These are phyloP conservation scores for Beris morrisii DNA, from an alignment of 2,888 invertebrate species.

Conservation along the genomic window DNA sequence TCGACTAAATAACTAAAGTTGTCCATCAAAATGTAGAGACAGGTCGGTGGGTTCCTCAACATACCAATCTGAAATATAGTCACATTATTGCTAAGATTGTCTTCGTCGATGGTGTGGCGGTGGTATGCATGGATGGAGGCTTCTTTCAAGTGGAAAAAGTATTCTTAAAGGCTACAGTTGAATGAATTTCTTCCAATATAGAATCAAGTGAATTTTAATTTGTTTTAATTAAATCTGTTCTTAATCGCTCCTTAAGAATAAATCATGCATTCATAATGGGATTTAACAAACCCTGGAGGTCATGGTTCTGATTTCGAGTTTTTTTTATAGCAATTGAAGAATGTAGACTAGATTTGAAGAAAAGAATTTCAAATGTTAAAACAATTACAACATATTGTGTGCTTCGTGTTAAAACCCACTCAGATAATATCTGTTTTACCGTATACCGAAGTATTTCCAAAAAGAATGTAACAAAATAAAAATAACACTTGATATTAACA, in stretches of 20 bases:
- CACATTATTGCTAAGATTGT: slow-evolving; percentile 2
- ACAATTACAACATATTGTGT: too few species aligned
- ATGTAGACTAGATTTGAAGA: too few species aligned
- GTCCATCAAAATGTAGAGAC: slow-evolving; percentile 4
- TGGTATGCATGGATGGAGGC: not conserved
- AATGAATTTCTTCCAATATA: slow-evolving; percentile 13
- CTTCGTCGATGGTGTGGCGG: not conserved
- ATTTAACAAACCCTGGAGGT: not conserved
- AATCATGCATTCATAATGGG: slow-evolving; percentile 3
- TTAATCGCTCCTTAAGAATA: not conserved
- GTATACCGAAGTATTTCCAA: too few species aligned
- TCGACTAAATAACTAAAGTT: slow-evolving; percentile 5
- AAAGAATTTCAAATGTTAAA: too few species aligned
- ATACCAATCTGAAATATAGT: not conserved
- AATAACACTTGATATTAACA: too few species aligned
- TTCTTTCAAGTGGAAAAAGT: not conserved
- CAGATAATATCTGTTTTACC: too few species aligned
- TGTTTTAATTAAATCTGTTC: slow-evolving; percentile 7
- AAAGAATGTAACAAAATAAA: too few species aligned
- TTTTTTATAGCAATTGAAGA: too few species aligned
- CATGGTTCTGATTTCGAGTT: too few species aligned
- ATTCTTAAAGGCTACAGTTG: slow-evolving; percentile 19
- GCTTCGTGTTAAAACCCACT: too few species aligned
- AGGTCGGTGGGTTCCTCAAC: slow-evolving; percentile 1
- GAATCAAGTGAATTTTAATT: slow-evolving; percentile 22